Evolutionary conservation across 2,113 vertebrate genomes (phyloP).

Genomic region (Struthio camelus): DNA sequence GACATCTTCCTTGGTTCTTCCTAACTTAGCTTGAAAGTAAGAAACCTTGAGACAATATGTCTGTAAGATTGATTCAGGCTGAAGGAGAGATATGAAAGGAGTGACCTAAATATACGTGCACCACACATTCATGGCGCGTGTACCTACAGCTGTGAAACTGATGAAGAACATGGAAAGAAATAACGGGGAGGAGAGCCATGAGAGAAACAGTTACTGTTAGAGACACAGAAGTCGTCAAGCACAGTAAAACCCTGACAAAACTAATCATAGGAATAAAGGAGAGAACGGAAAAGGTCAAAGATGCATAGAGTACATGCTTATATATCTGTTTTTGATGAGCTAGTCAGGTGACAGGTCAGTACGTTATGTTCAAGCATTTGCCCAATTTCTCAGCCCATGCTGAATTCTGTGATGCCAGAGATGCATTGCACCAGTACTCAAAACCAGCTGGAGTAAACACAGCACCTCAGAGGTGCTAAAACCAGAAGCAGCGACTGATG

Average conservation of each 20-base stretch:
- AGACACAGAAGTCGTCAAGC: fast-evolving
- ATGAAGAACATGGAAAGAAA: background rate
- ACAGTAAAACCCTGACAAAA: background rate
- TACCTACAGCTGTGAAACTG: background rate
- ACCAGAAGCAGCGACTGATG: background rate
- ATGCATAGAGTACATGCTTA: background rate
- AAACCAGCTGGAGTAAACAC: background rate
- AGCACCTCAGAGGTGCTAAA: background rate
- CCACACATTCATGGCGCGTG: background rate
- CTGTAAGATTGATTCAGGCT: background rate
- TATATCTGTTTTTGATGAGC: too few relatives aligned
- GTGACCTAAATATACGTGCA: too few relatives aligned
- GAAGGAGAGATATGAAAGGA: too few relatives aligned
- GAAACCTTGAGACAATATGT: background rate
- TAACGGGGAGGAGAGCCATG: background rate
- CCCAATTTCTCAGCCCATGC: background rate
- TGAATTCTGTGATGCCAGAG: background rate
- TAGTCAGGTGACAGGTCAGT: background rate
- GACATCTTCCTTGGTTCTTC: background rate
- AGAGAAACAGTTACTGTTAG: background rate
- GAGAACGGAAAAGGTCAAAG: background rate
- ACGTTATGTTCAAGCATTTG: too few relatives aligned
- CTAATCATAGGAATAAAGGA: background rate
- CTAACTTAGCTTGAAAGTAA: background rate
- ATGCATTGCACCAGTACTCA: too few relatives aligned